A percentile compares a stretch with the other conserved stretches of the same genome.
Conservation (phyloP, 1,140 invertebrate species). For the Hyles vespertilio region DNA sequence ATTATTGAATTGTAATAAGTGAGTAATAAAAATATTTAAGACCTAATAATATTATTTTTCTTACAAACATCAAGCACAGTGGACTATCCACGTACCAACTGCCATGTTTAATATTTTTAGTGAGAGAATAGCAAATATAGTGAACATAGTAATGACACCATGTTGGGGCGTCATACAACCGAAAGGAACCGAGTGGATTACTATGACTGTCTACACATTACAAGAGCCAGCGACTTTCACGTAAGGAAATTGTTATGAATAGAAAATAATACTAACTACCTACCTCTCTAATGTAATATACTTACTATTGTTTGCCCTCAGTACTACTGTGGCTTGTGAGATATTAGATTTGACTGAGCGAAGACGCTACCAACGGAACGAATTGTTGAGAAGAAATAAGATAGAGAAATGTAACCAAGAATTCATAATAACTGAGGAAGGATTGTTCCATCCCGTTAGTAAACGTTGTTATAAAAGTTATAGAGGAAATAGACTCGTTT, state of each 20-base stretch:
- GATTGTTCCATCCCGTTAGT: slow-evolving; percentile 50
- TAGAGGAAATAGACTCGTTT: not conserved
- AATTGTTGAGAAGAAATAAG: slow-evolving; percentile 45
- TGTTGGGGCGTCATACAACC: slow-evolving; percentile 66
- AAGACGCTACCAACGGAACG: slow-evolving; percentile 50
- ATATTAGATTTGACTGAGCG: slow-evolving; percentile 59
- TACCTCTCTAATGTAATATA: no score
- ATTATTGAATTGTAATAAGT: no score
- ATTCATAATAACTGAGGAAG: slow-evolving; percentile 64
- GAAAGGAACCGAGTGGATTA: slow-evolving; percentile 55
- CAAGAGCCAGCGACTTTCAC: slow-evolving; percentile 66
- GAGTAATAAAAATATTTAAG: no score
- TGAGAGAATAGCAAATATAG: slow-evolving; percentile 62
- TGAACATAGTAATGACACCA: slow-evolving; percentile 64
- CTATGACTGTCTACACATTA: slow-evolving; percentile 61
- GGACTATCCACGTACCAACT: no score
- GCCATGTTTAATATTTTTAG: slow-evolving; percentile 26
- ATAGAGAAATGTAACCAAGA: slow-evolving; percentile 62
- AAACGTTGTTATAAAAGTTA: not conserved
- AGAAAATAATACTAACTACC: not conserved
- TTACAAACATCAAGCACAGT: no score
- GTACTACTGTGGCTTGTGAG: slow-evolving; percentile 62
- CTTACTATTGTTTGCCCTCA: slow-evolving; percentile 11
- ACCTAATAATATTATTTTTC: no score
- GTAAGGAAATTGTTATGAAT: slow-evolving; percentile 27